A percentile compares a stretch with the other conserved stretches of the same genome.
Conservation (phyloP, 2,113 vertebrate species). For the Phylloscopus trochilus region DNA sequence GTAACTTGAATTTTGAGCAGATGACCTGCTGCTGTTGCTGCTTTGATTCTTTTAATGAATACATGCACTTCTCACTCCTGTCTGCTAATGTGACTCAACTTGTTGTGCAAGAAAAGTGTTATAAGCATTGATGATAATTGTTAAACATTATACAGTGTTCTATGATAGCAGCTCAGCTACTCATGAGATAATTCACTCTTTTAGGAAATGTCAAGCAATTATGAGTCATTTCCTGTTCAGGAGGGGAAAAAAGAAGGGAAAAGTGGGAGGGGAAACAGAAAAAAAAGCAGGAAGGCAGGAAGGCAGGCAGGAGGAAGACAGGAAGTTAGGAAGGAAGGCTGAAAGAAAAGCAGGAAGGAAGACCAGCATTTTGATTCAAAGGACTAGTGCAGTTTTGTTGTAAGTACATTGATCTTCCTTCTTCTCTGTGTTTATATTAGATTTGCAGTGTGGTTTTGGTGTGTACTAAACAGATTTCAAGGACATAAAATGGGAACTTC, state of each 20-base stretch:
- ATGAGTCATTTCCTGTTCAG: neutral
- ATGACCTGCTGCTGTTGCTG: neutral
- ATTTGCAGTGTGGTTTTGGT: neutral
- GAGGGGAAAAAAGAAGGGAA: neutral
- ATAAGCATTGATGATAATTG: slow-evolving; percentile 16
- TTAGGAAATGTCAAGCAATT: neutral
- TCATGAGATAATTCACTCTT: neutral
- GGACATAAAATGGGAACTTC: neutral
- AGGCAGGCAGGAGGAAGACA: neutral
- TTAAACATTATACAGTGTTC: neutral
- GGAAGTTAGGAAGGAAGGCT: neutral
- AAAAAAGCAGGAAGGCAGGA: neutral
- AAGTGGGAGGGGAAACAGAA: neutral
- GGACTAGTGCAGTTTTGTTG: neutral
- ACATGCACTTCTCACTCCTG: neutral
- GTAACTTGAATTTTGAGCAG: neutral
- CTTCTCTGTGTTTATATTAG: neutral
- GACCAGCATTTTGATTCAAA: neutral
- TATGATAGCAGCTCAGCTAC: neutral
- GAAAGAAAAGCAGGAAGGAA: neutral
- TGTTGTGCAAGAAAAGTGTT: neutral
- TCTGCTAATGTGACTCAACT: neutral
- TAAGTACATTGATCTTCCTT: neutral
- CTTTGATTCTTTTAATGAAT: neutral
- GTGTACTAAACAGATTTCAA: neutral